Evolutionary conservation across 2,888 invertebrate genomes (phyloP), one percentile per base, ranked within the genome.

Genomic region (Aelia acuminata): DNA sequence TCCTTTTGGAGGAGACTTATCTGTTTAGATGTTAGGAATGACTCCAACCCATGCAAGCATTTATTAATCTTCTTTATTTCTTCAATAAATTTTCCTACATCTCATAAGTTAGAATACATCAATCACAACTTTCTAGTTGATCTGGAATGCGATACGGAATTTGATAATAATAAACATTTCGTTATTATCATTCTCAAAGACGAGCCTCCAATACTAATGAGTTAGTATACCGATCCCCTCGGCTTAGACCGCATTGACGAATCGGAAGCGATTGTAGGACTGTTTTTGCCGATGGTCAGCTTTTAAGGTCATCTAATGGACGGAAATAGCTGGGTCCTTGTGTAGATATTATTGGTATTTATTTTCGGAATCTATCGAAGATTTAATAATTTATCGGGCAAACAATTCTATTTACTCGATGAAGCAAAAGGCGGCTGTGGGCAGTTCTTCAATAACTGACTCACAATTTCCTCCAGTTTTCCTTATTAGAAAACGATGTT

Each of bases 351-450:
- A 35, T 70, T 35, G 18, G 20, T 70, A 70, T 70, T 70, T 70
- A 70, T 70, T 70, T 70, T 70, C 63, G 35, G 63, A 18, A 57
- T 57, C 57, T 26, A n/a, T 13, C 11, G 26, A 57, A 70, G 63
- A 70, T 70, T 70, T 70, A 70, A 70, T 70, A 15, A 7, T 70
- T 20, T 35, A 70, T 70, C 1, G 31, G 63, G 18, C 35, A 70
- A 70, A 70, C 63, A 70, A 70, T 70, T 70, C 63, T 70, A 20
- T 70, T 70, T 70, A 70, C 63, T 35, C 20, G 22, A 70, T 35
- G 31, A 35, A 35, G 35, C 63, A 18, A 70, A 70, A 31, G 63
- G 35, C 20, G 31, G 18, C 31, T 18, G 63, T 63, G 63, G 63
- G 63, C 63, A 70, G 63, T 70, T 35, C 18, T 70, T 35, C 63